phyloP scores from a whole-genome alignment of 1,140 invertebrate genomes.

The Caligus rogercresseyi region DNA sequence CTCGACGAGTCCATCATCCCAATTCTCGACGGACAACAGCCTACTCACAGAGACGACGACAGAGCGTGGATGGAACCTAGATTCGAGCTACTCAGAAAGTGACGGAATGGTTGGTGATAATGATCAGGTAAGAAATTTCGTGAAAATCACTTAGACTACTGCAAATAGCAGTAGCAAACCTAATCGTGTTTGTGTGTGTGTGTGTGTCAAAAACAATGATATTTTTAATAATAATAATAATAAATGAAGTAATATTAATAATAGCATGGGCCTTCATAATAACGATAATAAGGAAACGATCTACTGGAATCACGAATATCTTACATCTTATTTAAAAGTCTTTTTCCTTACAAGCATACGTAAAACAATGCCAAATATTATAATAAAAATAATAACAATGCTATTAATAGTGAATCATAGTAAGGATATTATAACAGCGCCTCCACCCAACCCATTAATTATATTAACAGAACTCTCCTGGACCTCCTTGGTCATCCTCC shows the following conservation, averaged over 20 bases:
- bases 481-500: background rate
- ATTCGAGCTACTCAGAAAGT: slow-evolving; percentile 13
- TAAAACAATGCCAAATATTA: background rate
- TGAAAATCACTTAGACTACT: background rate
- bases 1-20: background rate
- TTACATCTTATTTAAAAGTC: background rate
- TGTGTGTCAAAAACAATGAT: no score
- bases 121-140: slow-evolving; percentile 6
- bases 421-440: no score
- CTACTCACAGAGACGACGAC: background rate
- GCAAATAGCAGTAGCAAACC: background rate
- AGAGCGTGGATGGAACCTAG: background rate
- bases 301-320: background rate
- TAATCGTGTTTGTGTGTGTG: no score
- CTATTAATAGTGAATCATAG: background rate
- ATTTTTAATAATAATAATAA: no score
- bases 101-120: slow-evolving; percentile 5
- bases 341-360: background rate
- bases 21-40: background rate
- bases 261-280: no score
- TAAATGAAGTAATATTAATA: no score
- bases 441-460: background rate
- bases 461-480: background rate
- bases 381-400: background rate
- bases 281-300: background rate